phyloP scores from a whole-genome alignment of 92 coral and sea anemone genomes.

The Hydrozoanthus gracilis region DNA sequence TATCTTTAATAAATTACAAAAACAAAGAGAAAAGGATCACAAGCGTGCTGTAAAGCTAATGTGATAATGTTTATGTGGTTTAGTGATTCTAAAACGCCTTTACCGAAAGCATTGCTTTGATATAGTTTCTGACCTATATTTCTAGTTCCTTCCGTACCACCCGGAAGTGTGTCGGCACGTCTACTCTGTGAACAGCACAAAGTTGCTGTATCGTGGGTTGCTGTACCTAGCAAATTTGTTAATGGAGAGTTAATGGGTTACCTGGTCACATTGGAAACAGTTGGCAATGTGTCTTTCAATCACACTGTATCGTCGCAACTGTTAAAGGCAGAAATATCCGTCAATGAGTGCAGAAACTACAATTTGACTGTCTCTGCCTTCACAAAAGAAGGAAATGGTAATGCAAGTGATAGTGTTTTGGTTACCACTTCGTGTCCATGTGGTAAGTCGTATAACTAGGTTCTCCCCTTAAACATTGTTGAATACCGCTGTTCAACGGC shows the following conservation, averaged over 20 bases:
- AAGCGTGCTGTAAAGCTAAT: too few species aligned
- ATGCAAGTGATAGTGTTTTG: background rate
- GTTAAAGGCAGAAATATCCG: background rate
- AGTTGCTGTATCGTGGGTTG: background rate
- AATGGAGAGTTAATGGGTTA: constrained; percentile 16
- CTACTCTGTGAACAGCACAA: constrained; percentile 25
- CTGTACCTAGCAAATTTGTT: background rate
- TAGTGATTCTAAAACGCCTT: background rate
- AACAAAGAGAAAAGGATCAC: too few species aligned
- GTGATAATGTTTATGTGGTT: too few species aligned
- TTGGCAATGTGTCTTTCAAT: background rate
- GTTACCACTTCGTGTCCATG: constrained; percentile 21
- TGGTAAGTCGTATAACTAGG: background rate
- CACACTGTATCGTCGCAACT: background rate
- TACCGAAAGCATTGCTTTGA: background rate
- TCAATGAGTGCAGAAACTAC: constrained; percentile 31
- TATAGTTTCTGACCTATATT: background rate
- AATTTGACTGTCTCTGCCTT: constrained; percentile 26
- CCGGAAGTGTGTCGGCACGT: constrained; percentile 2
- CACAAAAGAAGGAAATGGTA: constrained; percentile 11
- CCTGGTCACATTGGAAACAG: constrained; percentile 7
- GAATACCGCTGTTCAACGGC: too few species aligned
- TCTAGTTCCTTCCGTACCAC: constrained; percentile 18
- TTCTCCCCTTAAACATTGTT: background rate
- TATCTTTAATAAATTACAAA: too few species aligned